phyloP scores from a whole-genome alignment of 2,797 vertebrate species.

The Thripadectes ignobilis region DNA sequence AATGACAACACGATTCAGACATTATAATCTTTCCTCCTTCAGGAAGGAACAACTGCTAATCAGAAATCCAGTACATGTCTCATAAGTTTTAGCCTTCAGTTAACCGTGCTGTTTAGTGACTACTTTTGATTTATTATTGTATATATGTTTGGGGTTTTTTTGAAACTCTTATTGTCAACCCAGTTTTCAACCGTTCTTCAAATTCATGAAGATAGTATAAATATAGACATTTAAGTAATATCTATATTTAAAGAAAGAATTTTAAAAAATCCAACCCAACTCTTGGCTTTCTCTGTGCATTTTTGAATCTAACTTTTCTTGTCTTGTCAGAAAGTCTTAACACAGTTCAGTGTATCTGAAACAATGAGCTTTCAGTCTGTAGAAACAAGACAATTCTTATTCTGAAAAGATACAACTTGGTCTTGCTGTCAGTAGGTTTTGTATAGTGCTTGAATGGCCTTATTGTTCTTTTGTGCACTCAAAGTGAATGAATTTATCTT shows the following conservation, averaged over 20 bases:
- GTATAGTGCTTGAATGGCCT: constrained; percentile 28
- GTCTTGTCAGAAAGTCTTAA: not conserved
- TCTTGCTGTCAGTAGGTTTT: constrained; percentile 35
- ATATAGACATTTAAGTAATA: not conserved
- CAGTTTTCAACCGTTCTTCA: not conserved
- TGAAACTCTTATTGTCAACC: not conserved
- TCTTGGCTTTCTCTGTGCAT: not conserved
- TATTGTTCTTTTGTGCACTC: constrained; percentile 44
- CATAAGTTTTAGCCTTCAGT: not conserved
- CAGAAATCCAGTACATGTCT: not conserved
- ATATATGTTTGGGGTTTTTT: not conserved
- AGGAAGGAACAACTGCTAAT: not conserved
- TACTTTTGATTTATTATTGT: not conserved
- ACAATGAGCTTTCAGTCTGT: not conserved
- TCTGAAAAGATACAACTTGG: constrained; percentile 1
- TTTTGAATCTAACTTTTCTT: not conserved
- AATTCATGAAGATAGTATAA: not conserved
- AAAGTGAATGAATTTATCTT: constrained; percentile 46
- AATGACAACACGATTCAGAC: not conserved
- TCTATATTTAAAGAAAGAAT: not conserved
- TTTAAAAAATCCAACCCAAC: rapidly evolving
- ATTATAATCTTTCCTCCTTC: not conserved
- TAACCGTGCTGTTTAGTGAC: not conserved
- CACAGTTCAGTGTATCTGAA: not conserved
- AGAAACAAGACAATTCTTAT: constrained; percentile 13